Conservation (phyloP, 1,140 invertebrate species). For the Ostrea denselamellosa region DNA sequence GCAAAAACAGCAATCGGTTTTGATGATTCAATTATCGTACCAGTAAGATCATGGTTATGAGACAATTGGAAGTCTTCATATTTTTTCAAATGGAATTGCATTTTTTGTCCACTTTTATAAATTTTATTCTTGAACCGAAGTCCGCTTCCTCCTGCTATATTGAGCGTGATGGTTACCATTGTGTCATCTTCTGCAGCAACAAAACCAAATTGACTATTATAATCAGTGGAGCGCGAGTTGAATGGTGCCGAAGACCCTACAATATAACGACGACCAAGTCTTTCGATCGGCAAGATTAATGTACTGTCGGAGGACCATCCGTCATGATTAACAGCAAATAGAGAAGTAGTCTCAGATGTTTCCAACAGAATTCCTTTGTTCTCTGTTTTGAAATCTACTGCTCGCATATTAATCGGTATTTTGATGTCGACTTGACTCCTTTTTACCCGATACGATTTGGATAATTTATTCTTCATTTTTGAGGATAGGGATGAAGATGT, state of each 20-base stretch:
- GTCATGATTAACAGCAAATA: slow-evolving; percentile 6
- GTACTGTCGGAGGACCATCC: background rate
- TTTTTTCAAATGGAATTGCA: background rate
- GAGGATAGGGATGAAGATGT: background rate
- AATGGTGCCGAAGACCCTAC: background rate
- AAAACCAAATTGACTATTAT: slow-evolving; percentile 23
- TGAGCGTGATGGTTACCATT: background rate
- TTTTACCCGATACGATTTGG: background rate
- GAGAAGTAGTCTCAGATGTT: background rate
- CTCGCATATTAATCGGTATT: background rate
- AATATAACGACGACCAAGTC: background rate
- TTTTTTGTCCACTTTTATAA: background rate
- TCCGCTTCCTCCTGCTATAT: background rate
- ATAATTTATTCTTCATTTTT: background rate
- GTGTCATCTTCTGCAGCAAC: slow-evolving; percentile 21
- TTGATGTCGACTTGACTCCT: background rate
- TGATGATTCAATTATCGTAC: slow-evolving; percentile 1
- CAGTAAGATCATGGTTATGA: background rate
- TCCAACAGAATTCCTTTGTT: slow-evolving; percentile 3
- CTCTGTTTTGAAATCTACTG: background rate
- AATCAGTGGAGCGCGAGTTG: background rate
- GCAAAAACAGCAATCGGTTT: slow-evolving; percentile 16
- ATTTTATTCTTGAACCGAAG: background rate
- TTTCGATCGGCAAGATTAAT: background rate
- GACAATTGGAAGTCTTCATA: slow-evolving; percentile 2